Percentiles rank a stretch among this genome's conserved stretches.
Evolutionary conservation across 2,797 vertebrate genomes (phyloP).

Genomic region (Lophius americanus): DNA sequence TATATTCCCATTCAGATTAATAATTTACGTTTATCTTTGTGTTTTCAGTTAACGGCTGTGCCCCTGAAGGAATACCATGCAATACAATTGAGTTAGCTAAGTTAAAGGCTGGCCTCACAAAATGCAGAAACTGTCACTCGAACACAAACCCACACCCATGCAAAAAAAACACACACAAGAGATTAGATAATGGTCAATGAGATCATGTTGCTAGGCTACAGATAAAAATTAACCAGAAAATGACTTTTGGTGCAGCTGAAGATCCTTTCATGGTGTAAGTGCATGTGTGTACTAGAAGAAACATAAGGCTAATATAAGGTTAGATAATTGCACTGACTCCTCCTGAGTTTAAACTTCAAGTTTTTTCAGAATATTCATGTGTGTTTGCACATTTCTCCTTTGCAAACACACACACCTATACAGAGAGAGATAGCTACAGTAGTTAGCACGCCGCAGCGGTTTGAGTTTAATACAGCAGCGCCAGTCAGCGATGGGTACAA

Average conservation of each 20-base stretch:
- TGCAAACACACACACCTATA: no score
- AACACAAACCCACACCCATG: constrained; percentile 24
- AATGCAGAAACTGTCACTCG: constrained; percentile 30
- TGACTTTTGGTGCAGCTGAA: constrained; percentile 26
- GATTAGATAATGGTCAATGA: constrained; percentile 50
- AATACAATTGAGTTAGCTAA: constrained; percentile 43
- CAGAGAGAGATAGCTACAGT: no score
- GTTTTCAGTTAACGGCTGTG: constrained; percentile 20
- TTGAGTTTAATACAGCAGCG: no score
- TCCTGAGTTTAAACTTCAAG: no score
- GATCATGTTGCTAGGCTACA: constrained; percentile 67
- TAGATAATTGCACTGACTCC: no score
- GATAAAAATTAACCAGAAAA: constrained; percentile 39
- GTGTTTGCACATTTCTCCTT: no score
- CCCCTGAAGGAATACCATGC: constrained; percentile 18
- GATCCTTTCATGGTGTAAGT: constrained; percentile 5
- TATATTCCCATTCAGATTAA: constrained; percentile 43
- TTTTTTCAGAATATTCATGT: no score
- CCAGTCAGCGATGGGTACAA: no score
- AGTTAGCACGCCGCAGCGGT: no score
- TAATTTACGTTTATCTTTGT: constrained; percentile 39
- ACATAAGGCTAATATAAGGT: no score
- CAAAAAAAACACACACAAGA: not conserved
- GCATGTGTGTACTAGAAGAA: no score
- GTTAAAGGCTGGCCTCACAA: constrained; percentile 39